A percentile compares a stretch with the other conserved stretches of the same genome.
Conservation (phyloP, 1,140 invertebrate genomes). For the Bradysia coprophila region DNA sequence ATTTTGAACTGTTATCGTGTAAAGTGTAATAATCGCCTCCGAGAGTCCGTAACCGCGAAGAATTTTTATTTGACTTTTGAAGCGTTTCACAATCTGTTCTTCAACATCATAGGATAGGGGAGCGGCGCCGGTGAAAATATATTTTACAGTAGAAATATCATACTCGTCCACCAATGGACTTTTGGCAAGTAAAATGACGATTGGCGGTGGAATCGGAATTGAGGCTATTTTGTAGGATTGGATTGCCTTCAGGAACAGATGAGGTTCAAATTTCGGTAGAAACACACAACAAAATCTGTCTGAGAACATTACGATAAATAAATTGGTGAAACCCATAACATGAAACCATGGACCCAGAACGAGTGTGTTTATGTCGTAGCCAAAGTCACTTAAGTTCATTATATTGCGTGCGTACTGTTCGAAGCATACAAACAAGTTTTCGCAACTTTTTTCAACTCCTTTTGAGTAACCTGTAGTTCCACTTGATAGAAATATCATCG, state of each 20-base stretch:
- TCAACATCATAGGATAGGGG: conserved; percentile 25
- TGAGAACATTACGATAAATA: conserved; percentile 47
- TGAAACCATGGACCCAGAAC: neutral
- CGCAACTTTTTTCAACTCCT: conserved; percentile 66
- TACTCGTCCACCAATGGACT: conserved; percentile 38
- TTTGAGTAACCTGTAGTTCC: conserved; percentile 71
- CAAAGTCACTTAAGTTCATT: neutral
- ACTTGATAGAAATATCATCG: conserved; percentile 40
- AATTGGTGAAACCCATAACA: conserved; percentile 11
- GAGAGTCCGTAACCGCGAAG: conserved; percentile 31
- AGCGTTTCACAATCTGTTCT: conserved; percentile 19
- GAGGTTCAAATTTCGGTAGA: conserved; percentile 29
- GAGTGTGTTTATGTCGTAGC: neutral
- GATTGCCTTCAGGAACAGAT: neutral
- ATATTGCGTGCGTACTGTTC: conserved; percentile 25
- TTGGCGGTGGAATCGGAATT: conserved; percentile 38
- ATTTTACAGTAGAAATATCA: conserved; percentile 34
- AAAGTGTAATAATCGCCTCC: conserved; percentile 25
- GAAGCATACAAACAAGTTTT: conserved; percentile 31
- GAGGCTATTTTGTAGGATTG: conserved; percentile 32
- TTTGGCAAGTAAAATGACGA: conserved; percentile 43
- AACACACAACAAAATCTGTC: conserved; percentile 37
- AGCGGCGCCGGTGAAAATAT: conserved; percentile 37
- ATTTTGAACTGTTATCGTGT: conserved; percentile 7
- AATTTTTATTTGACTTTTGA: conserved; percentile 17